Evolutionary conservation across 2,113 vertebrate species (phyloP).

Genomic region (Hyla sarda): DNA sequence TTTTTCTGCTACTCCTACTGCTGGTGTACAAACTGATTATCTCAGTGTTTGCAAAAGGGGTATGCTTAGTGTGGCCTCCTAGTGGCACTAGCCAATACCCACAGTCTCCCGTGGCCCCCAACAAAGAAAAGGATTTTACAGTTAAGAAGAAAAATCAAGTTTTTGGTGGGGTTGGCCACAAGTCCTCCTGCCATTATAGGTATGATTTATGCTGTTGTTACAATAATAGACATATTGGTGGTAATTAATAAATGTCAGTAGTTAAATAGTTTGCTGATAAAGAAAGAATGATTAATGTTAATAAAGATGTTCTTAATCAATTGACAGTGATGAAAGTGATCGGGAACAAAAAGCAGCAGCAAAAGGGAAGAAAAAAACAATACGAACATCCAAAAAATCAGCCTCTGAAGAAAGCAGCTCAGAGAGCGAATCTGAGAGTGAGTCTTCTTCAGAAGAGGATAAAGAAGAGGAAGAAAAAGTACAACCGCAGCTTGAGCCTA

Average conservation of each 20-base stretch:
- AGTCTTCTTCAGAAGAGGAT: slow-evolving; percentile 80
- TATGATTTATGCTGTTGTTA: too few species aligned
- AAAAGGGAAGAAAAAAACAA: slow-evolving; percentile 71
- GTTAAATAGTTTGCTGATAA: not conserved
- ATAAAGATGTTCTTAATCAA: not conserved
- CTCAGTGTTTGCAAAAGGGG: too few species aligned
- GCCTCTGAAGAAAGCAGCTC: slow-evolving; percentile 83
- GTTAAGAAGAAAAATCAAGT: too few species aligned
- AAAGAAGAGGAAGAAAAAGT: slow-evolving; percentile 66
- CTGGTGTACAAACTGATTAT: too few species aligned
- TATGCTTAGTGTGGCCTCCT: too few species aligned
- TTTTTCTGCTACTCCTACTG: too few species aligned
- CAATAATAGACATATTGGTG: not conserved
- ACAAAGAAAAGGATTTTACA: too few species aligned
- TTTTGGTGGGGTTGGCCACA: too few species aligned
- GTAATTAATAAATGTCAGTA: not conserved
- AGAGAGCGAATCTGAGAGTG: slow-evolving; percentile 83
- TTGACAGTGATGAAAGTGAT: slow-evolving; percentile 83
- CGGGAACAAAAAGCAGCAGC: slow-evolving; percentile 71
- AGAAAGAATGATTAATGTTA: not conserved
- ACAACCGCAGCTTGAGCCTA: slow-evolving; percentile 69
- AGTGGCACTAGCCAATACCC: too few species aligned
- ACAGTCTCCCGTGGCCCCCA: too few species aligned
- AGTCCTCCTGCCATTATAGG: too few species aligned
- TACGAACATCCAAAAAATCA: slow-evolving; percentile 71